Evolutionary conservation across 2,888 invertebrate species (phyloP).

Genomic region (Watsonalla cultraria): DNA sequence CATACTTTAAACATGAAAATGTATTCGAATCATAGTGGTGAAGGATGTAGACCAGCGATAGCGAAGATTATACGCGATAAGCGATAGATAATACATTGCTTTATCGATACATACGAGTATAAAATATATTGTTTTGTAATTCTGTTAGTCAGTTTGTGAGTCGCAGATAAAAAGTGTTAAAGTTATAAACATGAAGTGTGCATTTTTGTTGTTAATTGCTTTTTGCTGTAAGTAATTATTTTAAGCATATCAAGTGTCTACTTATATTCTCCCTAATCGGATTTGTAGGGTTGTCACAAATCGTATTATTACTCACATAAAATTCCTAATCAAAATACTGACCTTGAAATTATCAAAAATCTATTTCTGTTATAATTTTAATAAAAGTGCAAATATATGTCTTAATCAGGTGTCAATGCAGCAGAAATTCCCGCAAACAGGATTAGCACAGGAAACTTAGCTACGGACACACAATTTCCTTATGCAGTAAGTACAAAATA

Average conservation of each 20-base stretch:
- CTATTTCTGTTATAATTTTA: too few species aligned
- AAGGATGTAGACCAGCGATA: background rate
- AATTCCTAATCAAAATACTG: too few species aligned
- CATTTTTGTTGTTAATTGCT: background rate
- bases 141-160: background rate
- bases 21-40: background rate
- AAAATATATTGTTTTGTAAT: too few species aligned
- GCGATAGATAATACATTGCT: background rate
- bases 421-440: conserved; percentile 6
- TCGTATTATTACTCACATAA: too few species aligned
- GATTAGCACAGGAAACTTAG: conserved; percentile 22
- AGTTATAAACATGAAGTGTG: background rate
- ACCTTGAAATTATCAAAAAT: too few species aligned
- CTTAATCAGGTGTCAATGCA: background rate
- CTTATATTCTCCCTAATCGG: too few species aligned
- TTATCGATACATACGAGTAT: too few species aligned
- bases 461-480: conserved; percentile 21
- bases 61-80: background rate
- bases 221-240: background rate
- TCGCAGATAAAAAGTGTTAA: background rate
- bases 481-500: conserved; percentile 14
- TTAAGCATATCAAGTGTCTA: too few species aligned
- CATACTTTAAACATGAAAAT: background rate
- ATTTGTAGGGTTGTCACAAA: too few species aligned
- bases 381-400: too few species aligned